Evolutionary conservation across 2,113 vertebrate genomes (phyloP).

Genomic region (Phainopepla nitens): DNA sequence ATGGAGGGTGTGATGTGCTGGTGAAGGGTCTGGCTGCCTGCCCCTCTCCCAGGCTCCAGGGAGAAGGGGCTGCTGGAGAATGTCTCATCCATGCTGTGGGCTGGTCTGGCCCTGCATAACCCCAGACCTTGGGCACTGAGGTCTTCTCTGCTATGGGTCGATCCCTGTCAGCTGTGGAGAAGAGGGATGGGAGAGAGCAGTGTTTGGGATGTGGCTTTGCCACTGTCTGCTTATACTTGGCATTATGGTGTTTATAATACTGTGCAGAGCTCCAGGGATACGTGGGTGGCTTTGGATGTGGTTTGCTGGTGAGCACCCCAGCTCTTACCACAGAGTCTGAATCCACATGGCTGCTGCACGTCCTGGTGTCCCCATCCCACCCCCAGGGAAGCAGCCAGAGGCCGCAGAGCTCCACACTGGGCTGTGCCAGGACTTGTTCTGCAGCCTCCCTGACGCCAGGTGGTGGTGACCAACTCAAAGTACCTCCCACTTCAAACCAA

Average conservation of each 20-base stretch:
- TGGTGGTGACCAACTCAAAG: neutral
- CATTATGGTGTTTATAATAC: neutral
- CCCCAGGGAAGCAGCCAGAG: neutral
- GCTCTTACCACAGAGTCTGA: neutral
- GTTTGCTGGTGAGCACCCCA: neutral
- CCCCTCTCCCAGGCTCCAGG: neutral
- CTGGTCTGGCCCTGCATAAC: neutral
- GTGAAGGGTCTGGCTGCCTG: neutral
- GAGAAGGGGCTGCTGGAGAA: neutral
- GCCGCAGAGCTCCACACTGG: fast-evolving
- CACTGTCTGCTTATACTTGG: neutral
- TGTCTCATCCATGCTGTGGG: neutral
- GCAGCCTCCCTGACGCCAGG: neutral
- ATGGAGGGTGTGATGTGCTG: neutral
- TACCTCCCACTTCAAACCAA: neutral
- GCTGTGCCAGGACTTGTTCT: neutral
- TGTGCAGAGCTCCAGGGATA: neutral
- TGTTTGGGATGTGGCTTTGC: neutral
- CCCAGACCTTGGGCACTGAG: neutral
- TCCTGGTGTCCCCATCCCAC: neutral
- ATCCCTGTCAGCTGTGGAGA: neutral
- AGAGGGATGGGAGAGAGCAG: neutral
- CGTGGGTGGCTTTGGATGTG: neutral
- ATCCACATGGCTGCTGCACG: neutral
- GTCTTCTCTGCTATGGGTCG: neutral